A percentile compares a stretch with the other conserved stretches of the same genome.
phyloP scores from a whole-genome alignment of 2,888 invertebrate species.

The Tachystola acroxantha region DNA sequence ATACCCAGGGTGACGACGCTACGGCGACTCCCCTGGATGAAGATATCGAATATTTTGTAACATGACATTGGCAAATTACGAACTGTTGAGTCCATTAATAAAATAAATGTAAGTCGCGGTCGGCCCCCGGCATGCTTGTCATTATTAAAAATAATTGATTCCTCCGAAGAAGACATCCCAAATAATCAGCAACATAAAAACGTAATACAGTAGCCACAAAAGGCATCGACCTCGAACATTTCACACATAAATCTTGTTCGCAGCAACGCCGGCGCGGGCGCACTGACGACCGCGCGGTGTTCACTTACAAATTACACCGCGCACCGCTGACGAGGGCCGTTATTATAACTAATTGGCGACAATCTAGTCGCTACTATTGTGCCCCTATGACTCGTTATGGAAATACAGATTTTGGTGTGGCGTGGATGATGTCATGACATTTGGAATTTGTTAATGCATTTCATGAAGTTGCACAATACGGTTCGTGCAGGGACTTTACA shows the following conservation, averaged over 20 bases:
- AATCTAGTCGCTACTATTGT: constrained; percentile 55
- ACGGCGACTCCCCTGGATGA: too few species aligned
- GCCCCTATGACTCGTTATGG: constrained; percentile 28
- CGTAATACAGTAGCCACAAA: constrained; percentile 10
- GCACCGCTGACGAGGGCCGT: constrained; percentile 52
- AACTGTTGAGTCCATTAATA: too few species aligned
- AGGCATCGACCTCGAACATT: constrained; percentile 56
- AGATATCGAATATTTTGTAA: too few species aligned
- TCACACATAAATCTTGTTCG: constrained; percentile 64
- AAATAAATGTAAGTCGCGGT: too few species aligned
- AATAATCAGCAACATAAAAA: constrained; percentile 1
- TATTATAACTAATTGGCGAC: constrained; percentile 74
- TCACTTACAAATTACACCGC: constrained; percentile 60
- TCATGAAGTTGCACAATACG: background rate
- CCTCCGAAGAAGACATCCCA: too few species aligned
- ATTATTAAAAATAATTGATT: too few species aligned
- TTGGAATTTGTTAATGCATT: too few species aligned
- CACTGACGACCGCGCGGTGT: constrained; percentile 21
- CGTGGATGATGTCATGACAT: background rate
- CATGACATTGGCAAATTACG: too few species aligned
- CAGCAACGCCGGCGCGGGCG: constrained; percentile 15
- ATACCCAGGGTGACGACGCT: too few species aligned
- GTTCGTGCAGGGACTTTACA: background rate
- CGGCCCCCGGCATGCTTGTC: too few species aligned
- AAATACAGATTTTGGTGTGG: background rate